Evolutionary conservation across 2,113 vertebrate species (phyloP).

Genomic region (Marmota flaviventris): DNA sequence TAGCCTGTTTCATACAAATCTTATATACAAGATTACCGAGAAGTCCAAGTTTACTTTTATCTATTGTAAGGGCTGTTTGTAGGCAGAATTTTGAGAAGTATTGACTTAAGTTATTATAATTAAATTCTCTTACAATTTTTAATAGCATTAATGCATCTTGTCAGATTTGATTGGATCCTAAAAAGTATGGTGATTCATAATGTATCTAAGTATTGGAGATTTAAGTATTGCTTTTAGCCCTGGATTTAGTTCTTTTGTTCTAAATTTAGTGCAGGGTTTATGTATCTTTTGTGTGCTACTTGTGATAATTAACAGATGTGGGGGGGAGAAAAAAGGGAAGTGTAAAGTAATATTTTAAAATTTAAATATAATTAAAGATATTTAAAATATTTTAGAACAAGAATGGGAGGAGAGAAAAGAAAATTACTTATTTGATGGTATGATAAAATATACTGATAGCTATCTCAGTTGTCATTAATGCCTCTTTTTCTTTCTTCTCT

Average conservation of each 20-base stretch:
- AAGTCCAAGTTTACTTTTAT: constrained; percentile 16
- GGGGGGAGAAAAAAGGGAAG: neutral
- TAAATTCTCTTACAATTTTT: constrained; percentile 22
- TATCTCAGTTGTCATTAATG: neutral
- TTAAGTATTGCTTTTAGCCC: constrained; percentile 9
- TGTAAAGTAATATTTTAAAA: constrained; percentile 2
- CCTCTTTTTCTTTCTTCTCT: neutral
- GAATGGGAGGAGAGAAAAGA: neutral
- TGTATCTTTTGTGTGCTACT: neutral
- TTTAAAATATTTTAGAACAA: neutral
- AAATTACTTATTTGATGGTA: neutral
- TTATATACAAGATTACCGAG: neutral
- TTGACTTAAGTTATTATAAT: neutral
- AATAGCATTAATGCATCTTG: neutral
- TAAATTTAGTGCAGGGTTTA: neutral
- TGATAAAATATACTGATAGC: neutral
- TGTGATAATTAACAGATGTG: neutral
- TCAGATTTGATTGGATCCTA: constrained; percentile 15
- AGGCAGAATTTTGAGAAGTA: neutral
- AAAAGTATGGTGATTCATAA: neutral
- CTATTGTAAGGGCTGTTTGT: neutral
- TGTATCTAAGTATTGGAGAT: neutral
- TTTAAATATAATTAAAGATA: neutral
- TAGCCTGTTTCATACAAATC: neutral
- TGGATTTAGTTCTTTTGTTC: neutral